Base-by-base conservation (phyloP, 2,888 invertebrate genomes). In the Acleris literana region DNA sequence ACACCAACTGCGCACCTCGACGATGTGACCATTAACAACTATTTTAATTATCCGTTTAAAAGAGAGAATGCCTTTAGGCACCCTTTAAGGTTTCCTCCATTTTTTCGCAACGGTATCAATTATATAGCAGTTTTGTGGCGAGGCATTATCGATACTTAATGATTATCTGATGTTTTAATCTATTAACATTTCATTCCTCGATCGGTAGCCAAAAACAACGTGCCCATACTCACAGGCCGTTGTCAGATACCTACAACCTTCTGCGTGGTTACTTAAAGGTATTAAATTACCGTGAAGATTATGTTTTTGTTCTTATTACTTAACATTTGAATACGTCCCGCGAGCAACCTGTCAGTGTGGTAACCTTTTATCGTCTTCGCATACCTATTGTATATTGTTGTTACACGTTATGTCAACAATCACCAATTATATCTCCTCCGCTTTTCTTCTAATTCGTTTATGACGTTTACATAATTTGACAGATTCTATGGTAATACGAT, bases 391-490 rank as follows among this genome's bases (percentile, higher is more conserved):
- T 20, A 51, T 51, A 43, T 49, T 44, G 22, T 48, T 52, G 20
- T 54, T 59, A 51, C 43, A 17, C 43, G 55, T 51, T 64, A 43
- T 65, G 51, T 66, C 52, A 57, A 62, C 39, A 57, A 39, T 58
- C n/a, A 9, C 52, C 60, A 20, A 51, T 51, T 51, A 44, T 33
- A 52, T 46, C 51, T 43, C 18, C 46, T 46, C 49, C 9, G 33
- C 13, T 2, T 29, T 56, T 44, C 43, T 55, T 61, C 33, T 61
- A 51, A 44, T 61, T 61, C 29, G 11, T 51, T 51, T 65, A 51
- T 49, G 46, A 17, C 13, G 53, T 66, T 66, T 66, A 53, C 62
- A 53, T 66, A 61, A 66, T 57, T 61, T 46, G 17, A 48, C 9
- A 43, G 56, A 62, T 52, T 18, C 62, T 66, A 52, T 52, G 60